These are phyloP conservation scores for human (Homo sapiens) DNA, from an alignment of 2,113 vertebrate genomes.

Conservation along the genomic window GRCh38 chr2:32392001-32392500, in stretches of 20 bases:
- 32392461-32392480: no score
- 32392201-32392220: constrained; percentile 8
- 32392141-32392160: constrained; percentile 96
- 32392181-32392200: background rate
- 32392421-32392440: background rate
- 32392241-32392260: background rate
- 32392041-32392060: constrained; percentile 99
- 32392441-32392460: no score
- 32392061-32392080: constrained; percentile 99
- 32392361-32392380: background rate
- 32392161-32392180: background rate
- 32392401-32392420: background rate
- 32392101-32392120: constrained; percentile 99
- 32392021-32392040: constrained; percentile 84
- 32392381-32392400: background rate
- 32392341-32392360: background rate
- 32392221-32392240: background rate
- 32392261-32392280: background rate
- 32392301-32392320: no score
- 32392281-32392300: background rate
- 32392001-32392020: background rate
- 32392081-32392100: constrained; percentile 98
- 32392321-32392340: no score
- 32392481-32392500: no score
- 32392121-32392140: constrained; percentile 99